phyloP scores from a whole-genome alignment of 23 tunicate genomes.

The Styela clava region DNA sequence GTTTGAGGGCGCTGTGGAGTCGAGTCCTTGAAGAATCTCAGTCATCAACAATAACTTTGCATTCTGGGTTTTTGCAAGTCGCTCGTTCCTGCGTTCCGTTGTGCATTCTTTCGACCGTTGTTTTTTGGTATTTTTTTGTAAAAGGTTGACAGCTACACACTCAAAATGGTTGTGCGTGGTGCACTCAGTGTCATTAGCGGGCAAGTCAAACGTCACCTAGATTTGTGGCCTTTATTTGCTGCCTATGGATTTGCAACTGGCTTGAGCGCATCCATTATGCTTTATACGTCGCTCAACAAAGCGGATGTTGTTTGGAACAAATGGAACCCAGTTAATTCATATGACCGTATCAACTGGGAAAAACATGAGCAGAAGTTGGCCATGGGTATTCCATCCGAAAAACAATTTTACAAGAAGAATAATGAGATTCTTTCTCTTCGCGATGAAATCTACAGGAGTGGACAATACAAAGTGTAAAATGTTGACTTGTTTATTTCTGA shows the following conservation, averaged over 20 bases:
- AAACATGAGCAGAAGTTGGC: constrained; percentile 22
- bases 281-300: constrained; percentile 1
- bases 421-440: constrained; percentile 15
- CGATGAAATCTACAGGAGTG: neutral
- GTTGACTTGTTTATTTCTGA: no score
- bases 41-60: no score
- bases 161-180: constrained; percentile 8
- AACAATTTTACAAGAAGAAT: neutral
- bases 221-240: constrained; percentile 17
- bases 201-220: constrained; percentile 1
- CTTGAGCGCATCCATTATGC: neutral
- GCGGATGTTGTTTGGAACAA: constrained; percentile 20
- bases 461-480: constrained; percentile 2
- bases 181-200: constrained; percentile 11
- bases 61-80: no score
- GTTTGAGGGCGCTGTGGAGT: no score
- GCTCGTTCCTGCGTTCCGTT: no score
- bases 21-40: no score
- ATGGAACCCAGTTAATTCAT: neutral
- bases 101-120: no score
- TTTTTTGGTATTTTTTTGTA: no score
- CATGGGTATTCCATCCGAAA: constrained; percentile 14
- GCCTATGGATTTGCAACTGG: constrained; percentile 4
- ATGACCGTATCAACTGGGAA: constrained; percentile 4
- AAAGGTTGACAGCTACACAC: no score